Evolutionary conservation across 2,797 vertebrate genomes (phyloP).

Genomic region (Cottoperca gobio): DNA sequence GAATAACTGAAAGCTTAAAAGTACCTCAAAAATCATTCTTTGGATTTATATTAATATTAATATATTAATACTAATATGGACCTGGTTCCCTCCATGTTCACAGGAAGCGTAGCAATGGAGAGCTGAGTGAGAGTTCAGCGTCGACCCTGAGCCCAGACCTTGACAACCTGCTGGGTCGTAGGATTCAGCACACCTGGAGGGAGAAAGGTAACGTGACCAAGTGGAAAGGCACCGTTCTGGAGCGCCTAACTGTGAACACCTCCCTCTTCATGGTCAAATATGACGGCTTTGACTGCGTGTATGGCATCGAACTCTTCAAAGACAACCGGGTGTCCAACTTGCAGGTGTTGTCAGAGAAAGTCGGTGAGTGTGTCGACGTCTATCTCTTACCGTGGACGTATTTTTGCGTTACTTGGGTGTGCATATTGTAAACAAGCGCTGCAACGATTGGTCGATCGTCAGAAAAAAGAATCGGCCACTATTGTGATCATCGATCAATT

Average conservation of each 20-base stretch:
- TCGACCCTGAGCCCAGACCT: constrained; percentile 82
- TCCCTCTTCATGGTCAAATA: constrained; percentile 90
- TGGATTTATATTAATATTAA: background rate
- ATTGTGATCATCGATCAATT: too few species aligned
- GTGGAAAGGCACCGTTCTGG: constrained; percentile 89
- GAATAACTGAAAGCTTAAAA: too few species aligned
- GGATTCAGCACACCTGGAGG: constrained; percentile 88
- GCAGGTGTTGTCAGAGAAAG: constrained; percentile 86
- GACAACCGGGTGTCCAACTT: constrained; percentile 87
- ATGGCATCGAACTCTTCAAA: constrained; percentile 89
- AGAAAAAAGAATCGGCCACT: too few species aligned
- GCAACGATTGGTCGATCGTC: too few species aligned
- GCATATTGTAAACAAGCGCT: background rate
- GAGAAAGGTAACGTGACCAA: constrained; percentile 88
- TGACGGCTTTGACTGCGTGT: constrained; percentile 88
- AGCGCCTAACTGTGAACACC: constrained; percentile 85
- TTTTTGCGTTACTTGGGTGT: background rate
- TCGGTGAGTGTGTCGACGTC: constrained; percentile 76
- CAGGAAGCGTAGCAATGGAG: constrained; percentile 89
- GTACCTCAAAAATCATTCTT: too few species aligned
- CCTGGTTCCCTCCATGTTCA: background rate
- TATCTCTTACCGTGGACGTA: background rate
- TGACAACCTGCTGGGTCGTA: constrained; percentile 84
- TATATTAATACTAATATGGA: background rate
- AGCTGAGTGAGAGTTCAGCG: constrained; percentile 83